Percentiles rank a stretch among this genome's conserved stretches.
phyloP scores from a whole-genome alignment of 1,140 invertebrate species.

The Drosophila melanica region DNA sequence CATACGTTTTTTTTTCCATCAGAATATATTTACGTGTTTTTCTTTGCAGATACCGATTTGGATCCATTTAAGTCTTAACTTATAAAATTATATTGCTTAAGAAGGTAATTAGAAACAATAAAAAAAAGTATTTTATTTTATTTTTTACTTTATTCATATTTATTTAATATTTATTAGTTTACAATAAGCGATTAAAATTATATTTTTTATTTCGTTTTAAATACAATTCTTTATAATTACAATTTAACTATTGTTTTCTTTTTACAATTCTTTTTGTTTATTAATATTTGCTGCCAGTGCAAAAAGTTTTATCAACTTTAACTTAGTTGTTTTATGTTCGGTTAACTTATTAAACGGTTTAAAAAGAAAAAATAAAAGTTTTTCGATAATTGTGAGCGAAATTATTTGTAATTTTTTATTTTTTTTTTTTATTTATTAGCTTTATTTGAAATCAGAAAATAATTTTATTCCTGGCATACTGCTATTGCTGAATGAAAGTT shows the following conservation, averaged over 20 bases:
- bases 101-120: background rate
- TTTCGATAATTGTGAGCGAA: constrained; percentile 65
- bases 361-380: constrained; percentile 76
- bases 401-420: constrained; percentile 11
- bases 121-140: constrained; percentile 18
- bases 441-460: constrained; percentile 63
- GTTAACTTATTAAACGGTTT: constrained; percentile 30
- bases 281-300: constrained; percentile 82
- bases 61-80: too few species aligned
- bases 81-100: too few species aligned
- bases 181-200: constrained; percentile 83
- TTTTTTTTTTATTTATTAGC: constrained; percentile 7
- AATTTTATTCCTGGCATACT: constrained; percentile 75
- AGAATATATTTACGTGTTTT: too few species aligned
- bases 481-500: constrained; percentile 26
- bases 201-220: constrained; percentile 56
- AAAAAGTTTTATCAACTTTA: constrained; percentile 74
- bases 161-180: constrained; percentile 84
- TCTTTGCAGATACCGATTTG: too few species aligned
- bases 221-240: constrained; percentile 78
- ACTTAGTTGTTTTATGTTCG: constrained; percentile 25
- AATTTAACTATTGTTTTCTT: constrained; percentile 83
- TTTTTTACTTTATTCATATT: constrained; percentile 73
- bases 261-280: constrained; percentile 65
- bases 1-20: too few species aligned